Evolutionary conservation across 2,113 vertebrate genomes (phyloP), one percentile per base, ranked within the genome.

Genomic region (Microcebus griseorufus): DNA sequence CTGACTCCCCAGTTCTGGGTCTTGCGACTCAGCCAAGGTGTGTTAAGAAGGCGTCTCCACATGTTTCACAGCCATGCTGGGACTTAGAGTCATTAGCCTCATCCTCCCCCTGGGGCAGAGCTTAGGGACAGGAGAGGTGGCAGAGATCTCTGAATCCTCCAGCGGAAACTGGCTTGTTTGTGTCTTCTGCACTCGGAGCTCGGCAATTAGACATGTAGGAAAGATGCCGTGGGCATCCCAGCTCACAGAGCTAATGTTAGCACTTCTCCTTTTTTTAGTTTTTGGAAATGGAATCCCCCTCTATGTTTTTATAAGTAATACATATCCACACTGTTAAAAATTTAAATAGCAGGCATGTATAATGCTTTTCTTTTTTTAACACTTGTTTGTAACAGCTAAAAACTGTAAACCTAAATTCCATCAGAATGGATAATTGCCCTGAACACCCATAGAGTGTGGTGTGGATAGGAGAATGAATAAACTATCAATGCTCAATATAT

Each of bases 31-130:
- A 45, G 70, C 64, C 25, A 60, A 2, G 45, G 20, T 58, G 69
- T 89, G 82, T 83, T 70, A 25, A n/a, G 92, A 60, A 87, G 45
- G 34, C 29, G 23, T 37, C 84, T 91, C 91, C 95, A 95, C 83
- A 53, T 93, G 92, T 83, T 86, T 93, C 79, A 53, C 86, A 79
- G 84, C 64, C 2, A 0, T 53, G 23, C 55, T 51, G 94, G 91
- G 67, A 82, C 78, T 75, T 70, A 27, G 75, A 67, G 4, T 87
- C 83, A 45, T 93, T 60, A 90, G 37, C 69, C n/a, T 95, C 23
- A 4, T 32, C 55, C 42, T 93, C 86, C 95, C 86, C 11, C 9
- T 20, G 82, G 95, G 86, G 42, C 55, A 55, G 88, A 48, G 27
- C 25, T 0, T 12, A 37, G 20, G 62, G 75, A 92, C n/a, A 2